Evolutionary conservation across 2,888 invertebrate genomes (phyloP), one percentile per base, ranked within the genome.

Genomic region (Eilema sororculum): DNA sequence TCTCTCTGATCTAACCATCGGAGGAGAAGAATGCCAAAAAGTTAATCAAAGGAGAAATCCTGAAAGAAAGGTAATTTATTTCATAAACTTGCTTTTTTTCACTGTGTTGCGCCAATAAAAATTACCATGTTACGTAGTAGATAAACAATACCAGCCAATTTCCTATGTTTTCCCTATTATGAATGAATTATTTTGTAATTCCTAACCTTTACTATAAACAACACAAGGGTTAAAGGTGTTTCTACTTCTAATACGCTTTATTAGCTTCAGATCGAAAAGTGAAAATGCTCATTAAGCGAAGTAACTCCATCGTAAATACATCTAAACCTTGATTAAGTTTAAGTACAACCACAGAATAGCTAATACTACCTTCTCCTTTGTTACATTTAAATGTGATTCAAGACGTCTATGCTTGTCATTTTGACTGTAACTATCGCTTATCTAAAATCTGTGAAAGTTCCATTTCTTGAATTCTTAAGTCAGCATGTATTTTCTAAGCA

Each of bases 361-460:
- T n/a, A n/a, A n/a, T n/a, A n/a, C n/a, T n/a, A 22, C 60, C 62
- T 71, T 71, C 66, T 67, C 67, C 63, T 74, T 80, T 74, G 75
- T 74, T 68, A 65, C 71, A 71, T 68, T 64, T 65, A 66, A 57
- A 52, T 69, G 63, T 64, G 69, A 60, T 60, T 60, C 60, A 60
- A 71, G 84, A 85, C 78, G 82, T 84, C 84, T 82, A 66, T 78
- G 64, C 76, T 82, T 83, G 84, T 85, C 83, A 83, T 82, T 85
- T 84, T 74, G 79, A 79, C 81, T 78, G 80, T 84, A 87, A 85
- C 85, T 86, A 67, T 12, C 65, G 71, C 60, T 72, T 82, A 84
- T 84, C 81, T 80, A n/a, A 69, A 72, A 87, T 89, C 88, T 86
- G 86, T 80, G 87, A 88, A 88, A 89, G 88, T 87, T 74, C 52